Evolutionary conservation across 2,888 invertebrate genomes (phyloP).

Genomic region (Corythucha ciliata): DNA sequence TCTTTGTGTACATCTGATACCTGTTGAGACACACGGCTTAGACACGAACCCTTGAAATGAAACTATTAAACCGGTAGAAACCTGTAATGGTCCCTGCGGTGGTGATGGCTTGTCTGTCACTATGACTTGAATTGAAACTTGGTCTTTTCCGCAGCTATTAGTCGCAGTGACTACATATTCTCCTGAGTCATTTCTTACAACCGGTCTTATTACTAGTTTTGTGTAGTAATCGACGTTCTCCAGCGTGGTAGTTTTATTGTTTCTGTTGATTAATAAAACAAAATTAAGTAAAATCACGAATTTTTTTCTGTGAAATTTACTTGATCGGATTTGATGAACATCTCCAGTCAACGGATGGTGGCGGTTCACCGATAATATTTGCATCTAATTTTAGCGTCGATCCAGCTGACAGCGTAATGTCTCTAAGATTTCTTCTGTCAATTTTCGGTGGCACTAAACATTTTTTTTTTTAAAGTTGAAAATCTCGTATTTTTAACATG

Average conservation of each 20-base stretch:
- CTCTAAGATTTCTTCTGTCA: conserved; percentile 82
- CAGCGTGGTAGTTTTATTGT: conserved; percentile 60
- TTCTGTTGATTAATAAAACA: conserved; percentile 24
- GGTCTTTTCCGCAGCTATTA: conserved; percentile 79
- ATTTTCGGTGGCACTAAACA: conserved; percentile 95
- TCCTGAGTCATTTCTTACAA: conserved; percentile 70
- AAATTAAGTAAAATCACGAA: not conserved
- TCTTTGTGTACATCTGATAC: conserved; percentile 81
- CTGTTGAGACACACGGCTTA: conserved; percentile 32
- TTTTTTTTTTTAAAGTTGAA: too few relatives aligned
- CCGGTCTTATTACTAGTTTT: conserved; percentile 72
- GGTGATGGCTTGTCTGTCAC: conserved; percentile 79
- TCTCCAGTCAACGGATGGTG: conserved; percentile 88
- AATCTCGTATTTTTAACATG: too few relatives aligned
- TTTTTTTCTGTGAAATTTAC: conserved; percentile 17
- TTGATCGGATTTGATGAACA: conserved; percentile 70
- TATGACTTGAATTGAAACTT: conserved; percentile 67
- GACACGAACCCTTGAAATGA: not conserved
- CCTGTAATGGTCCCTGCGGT: conserved; percentile 84
- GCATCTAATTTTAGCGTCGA: conserved; percentile 89
- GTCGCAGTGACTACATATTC: conserved; percentile 78
- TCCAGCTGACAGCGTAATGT: conserved; percentile 84
- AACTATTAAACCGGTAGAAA: conserved; percentile 38
- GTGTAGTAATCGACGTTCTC: conserved; percentile 82
- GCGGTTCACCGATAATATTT: conserved; percentile 87